Evolutionary conservation across 2,113 vertebrate species (phyloP).

Genomic region (Halichoerus grypus): DNA sequence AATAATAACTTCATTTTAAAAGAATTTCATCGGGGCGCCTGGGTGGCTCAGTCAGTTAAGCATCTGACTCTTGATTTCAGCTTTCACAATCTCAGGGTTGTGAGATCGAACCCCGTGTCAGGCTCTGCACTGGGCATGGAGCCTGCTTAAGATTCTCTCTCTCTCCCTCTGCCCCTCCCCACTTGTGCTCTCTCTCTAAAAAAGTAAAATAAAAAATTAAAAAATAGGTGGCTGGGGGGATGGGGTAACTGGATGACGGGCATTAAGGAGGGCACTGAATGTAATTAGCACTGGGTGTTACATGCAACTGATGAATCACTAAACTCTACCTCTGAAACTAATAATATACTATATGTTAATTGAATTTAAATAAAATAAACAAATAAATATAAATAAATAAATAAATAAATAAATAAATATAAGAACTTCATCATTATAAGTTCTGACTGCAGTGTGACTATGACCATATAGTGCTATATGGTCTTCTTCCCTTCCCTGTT

Average conservation of each 20-base stretch:
- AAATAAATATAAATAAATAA: neutral
- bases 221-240: neutral
- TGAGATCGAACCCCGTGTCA: neutral
- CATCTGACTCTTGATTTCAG: neutral
- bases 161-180: neutral
- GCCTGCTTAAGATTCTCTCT: neutral
- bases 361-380: neutral
- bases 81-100: neutral
- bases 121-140: too few species aligned
- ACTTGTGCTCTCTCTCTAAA: neutral
- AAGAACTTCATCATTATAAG: neutral
- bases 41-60: neutral
- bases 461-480: neutral
- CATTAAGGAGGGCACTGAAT: neutral
- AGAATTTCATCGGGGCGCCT: neutral
- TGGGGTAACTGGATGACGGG: neutral
- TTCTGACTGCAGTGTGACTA: neutral
- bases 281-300: neutral
- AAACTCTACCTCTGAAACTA: neutral
- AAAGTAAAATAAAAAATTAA: too few species aligned
- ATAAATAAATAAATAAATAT: neutral
- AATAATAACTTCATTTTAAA: constrained; percentile 8
- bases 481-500: neutral
- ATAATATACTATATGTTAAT: neutral
- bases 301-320: neutral